A percentile compares a stretch with the other conserved stretches of the same genome.
Conservation (phyloP, 2,113 vertebrate species). For the Cygnus buccinator region DNA sequence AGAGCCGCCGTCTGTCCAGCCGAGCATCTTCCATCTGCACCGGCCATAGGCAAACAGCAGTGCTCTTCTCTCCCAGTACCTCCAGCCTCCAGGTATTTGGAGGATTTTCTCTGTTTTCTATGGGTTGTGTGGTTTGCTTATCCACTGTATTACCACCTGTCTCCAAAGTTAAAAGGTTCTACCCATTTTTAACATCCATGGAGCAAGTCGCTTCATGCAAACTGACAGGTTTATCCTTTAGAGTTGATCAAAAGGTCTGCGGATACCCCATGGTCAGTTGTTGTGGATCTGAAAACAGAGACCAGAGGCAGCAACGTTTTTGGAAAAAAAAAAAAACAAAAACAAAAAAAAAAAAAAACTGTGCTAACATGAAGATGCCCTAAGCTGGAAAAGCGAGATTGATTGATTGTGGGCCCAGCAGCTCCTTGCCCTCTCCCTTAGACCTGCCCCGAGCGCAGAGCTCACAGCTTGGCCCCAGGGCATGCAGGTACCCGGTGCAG, state of each 20-base stretch:
- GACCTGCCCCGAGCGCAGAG: not conserved
- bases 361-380: not conserved
- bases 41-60: not conserved
- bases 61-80: not conserved
- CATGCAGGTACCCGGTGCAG: no score
- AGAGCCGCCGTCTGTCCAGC: not conserved
- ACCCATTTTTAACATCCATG: rapidly evolving
- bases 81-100: not conserved
- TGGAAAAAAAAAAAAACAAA: not conserved
- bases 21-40: not conserved
- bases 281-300: not conserved
- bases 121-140: not conserved
- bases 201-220: not conserved
- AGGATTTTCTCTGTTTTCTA: not conserved
- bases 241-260: not conserved
- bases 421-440: not conserved
- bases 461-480: not conserved
- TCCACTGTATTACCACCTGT: not conserved
- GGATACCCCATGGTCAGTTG: not conserved
- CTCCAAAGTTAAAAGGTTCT: not conserved
- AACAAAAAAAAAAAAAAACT: no score
- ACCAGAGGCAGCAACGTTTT: not conserved
- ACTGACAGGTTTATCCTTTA: not conserved
- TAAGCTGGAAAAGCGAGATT: not conserved
- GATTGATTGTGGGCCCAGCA: not conserved